Percentiles rank a stretch among this genome's conserved stretches.
Conservation (phyloP, 1,140 invertebrate species). For the Ceratina calcarata region DNA sequence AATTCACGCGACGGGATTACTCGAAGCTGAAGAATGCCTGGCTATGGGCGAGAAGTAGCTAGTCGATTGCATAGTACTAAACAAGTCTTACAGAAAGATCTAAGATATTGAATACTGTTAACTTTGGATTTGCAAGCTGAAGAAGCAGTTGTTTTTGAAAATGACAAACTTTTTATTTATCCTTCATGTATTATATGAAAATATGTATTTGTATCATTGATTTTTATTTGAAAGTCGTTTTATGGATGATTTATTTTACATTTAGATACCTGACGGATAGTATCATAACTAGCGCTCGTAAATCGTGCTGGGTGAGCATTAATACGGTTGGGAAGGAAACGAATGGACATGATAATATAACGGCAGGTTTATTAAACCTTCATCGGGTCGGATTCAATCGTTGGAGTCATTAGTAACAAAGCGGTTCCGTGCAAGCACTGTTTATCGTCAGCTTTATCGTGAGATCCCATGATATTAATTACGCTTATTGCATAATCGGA, state of each 20-base stretch:
- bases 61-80: constrained; percentile 22
- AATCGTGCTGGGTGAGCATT: not conserved
- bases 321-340: not conserved
- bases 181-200: too few species aligned
- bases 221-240: too few species aligned
- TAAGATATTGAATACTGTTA: constrained; percentile 3
- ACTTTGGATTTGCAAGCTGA: not conserved
- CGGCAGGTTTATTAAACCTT: not conserved
- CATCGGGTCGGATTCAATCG: not conserved
- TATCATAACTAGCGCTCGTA: not conserved
- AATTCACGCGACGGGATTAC: constrained; percentile 47
- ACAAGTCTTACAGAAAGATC: constrained; percentile 12
- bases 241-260: too few species aligned
- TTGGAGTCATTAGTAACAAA: not conserved
- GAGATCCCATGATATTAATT: not conserved
- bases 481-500: not conserved
- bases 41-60: constrained; percentile 8
- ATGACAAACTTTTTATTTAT: too few species aligned
- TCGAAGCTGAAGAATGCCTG: constrained; percentile 24
- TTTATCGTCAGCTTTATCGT: not conserved
- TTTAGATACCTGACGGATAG: not conserved
- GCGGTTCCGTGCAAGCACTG: not conserved
- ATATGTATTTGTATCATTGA: too few species aligned
- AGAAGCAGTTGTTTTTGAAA: too few species aligned
- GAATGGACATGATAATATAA: not conserved